A percentile compares a stretch with the other conserved stretches of the same genome.
Evolutionary conservation across 2,888 invertebrate species (phyloP).

Genomic region (Anthophora plumipes): DNA sequence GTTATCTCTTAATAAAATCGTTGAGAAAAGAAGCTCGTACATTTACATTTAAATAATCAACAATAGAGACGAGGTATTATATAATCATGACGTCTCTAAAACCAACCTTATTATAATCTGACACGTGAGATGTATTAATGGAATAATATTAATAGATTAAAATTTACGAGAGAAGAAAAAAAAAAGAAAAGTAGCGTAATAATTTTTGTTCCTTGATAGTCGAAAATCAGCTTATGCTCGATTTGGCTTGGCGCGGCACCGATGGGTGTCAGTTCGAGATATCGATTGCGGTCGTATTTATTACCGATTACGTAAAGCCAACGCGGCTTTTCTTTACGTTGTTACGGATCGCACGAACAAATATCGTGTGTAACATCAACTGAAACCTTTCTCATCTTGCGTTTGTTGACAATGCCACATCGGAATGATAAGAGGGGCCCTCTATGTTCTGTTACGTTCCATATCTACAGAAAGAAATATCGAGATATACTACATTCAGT

Average conservation of each 20-base stretch:
- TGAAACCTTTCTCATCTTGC: constrained; percentile 25
- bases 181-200: constrained; percentile 6
- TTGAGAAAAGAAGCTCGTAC: not conserved
- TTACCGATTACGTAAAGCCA: constrained; percentile 71
- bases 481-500: not conserved
- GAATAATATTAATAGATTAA: not conserved
- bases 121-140: constrained; percentile 3
- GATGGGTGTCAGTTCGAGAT: constrained; percentile 62
- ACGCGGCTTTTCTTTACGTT: constrained; percentile 20
- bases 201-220: constrained; percentile 4
- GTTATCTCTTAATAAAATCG: not conserved
- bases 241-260: constrained; percentile 41
- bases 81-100: constrained; percentile 22
- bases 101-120: constrained; percentile 27
- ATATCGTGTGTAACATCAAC: constrained; percentile 35
- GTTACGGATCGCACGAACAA: constrained; percentile 19
- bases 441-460: not conserved
- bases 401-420: constrained; percentile 25
- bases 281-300: constrained; percentile 68
- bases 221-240: constrained; percentile 40
- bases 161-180: constrained; percentile 42
- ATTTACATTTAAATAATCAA: not conserved
- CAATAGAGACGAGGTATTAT: constrained; percentile 10
- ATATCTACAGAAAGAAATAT: too few relatives aligned
- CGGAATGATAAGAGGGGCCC: constrained; percentile 23